Evolutionary conservation across 23 tunicate genomes (phyloP).

Genomic region (Clavelina lepadiformis): DNA sequence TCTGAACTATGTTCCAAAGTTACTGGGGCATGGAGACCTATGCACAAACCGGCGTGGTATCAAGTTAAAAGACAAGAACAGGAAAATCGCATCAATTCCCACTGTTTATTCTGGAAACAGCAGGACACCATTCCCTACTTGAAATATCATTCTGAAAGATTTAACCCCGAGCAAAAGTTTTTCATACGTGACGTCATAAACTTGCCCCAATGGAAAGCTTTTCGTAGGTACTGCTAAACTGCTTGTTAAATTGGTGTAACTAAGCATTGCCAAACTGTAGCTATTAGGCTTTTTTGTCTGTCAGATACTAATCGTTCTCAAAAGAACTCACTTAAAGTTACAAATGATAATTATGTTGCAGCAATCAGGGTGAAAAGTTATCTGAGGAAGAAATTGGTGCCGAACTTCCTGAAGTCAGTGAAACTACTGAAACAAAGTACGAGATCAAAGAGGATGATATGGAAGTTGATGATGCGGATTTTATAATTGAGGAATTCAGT

Average conservation of each 20-base stretch:
- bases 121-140: conserved; percentile 43
- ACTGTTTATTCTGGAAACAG: conserved; percentile 52
- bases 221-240: conserved; percentile 26
- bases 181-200: conserved; percentile 33
- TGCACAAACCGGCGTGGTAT: conserved; percentile 88
- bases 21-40: conserved; percentile 78
- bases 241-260: background rate
- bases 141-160: conserved; percentile 4
- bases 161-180: conserved; percentile 30
- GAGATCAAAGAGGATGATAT: background rate
- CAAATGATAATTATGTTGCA: background rate
- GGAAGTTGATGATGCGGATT: conserved; percentile 20
- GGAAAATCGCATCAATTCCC: conserved; percentile 39
- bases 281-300: too few species aligned
- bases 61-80: conserved; percentile 48
- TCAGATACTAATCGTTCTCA: too few species aligned
- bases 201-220: conserved; percentile 51
- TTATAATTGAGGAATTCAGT: conserved; percentile 53
- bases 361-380: background rate
- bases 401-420: conserved; percentile 2
- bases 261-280: too few species aligned
- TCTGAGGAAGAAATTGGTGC: conserved; percentile 10
- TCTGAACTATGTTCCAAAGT: conserved; percentile 40
- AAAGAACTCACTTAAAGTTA: background rate
- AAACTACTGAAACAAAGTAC: background rate